These are phyloP conservation scores for Holacanthus passer DNA, from an alignment of 2,113 vertebrate genomes.

Conservation along the genomic window DNA sequence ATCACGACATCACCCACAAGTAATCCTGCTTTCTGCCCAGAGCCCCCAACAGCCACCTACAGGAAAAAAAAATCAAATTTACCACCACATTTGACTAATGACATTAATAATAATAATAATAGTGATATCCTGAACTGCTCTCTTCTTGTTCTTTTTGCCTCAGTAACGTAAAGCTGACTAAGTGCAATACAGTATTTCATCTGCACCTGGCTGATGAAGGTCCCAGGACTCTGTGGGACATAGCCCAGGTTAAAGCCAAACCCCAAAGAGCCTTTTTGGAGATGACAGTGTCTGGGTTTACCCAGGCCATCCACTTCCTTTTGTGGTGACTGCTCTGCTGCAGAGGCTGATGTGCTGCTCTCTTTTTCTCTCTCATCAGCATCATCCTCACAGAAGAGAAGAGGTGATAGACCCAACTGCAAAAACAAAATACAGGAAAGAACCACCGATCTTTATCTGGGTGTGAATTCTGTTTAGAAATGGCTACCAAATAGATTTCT, in stretches of 20 bases:
- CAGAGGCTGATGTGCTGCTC: conserved; percentile 13
- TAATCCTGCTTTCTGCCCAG: conserved; percentile 83
- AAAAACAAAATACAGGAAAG: conserved; percentile 27
- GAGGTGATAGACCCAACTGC: conserved; percentile 91
- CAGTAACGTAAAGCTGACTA: not conserved
- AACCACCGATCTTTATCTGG: not conserved
- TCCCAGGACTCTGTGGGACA: conserved; percentile 60
- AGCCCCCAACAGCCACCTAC: conserved; percentile 81
- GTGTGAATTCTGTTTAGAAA: not conserved
- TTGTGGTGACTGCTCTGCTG: conserved; percentile 9
- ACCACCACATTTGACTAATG: not conserved
- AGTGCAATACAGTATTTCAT: not conserved
- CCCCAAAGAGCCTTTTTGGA: conserved; percentile 75
- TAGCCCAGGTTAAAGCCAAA: conserved; percentile 84
- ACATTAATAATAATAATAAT: too few species aligned
- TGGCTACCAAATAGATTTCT: too few species aligned
- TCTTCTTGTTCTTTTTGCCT: conserved; percentile 3
- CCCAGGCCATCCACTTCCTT: conserved; percentile 2
- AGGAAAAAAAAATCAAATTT: not conserved
- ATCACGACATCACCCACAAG: conserved; percentile 82
- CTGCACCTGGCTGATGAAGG: conserved; percentile 85
- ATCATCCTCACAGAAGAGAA: conserved; percentile 86
- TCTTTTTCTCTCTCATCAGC: conserved; percentile 45
- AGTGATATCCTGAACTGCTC: not conserved
- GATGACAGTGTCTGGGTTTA: conserved; percentile 67